Evolutionary conservation across 2,113 vertebrate genomes (phyloP), one percentile per base, ranked within the genome.

Genomic region (Willisornis vidua): DNA sequence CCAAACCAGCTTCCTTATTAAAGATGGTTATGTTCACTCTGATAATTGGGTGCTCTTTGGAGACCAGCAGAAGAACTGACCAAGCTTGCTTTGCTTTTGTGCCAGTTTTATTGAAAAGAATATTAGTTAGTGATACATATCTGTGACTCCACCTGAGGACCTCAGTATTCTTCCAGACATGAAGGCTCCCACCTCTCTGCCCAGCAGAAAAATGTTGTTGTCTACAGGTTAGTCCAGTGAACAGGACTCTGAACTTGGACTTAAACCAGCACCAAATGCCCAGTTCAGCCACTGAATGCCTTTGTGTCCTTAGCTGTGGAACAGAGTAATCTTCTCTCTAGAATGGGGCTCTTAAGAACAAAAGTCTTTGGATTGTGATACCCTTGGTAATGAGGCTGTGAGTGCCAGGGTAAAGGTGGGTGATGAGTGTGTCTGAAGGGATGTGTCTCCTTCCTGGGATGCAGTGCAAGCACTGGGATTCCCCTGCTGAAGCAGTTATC

Each of bases 161-260:
- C 52, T 61, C 41, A 11, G 12, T 58, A 35, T 82, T 73, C 66
- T 72, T 89, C 26, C 35, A 77, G 48, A 48, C 45, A 62, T 72
- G 66, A 66, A 81, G 78, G 52, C 13, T 63, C 41, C 49, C 9
- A 65, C 7, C 57, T 67, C 54, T 88, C 43, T 81, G 65, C 52
- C 55, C 70, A 70, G 76, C 0, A 78, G 49, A 45, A 78, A 90
- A 93, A 31, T 41, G 12, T n/a, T 87, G 35, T 33, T 74, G 31
- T 78, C 43, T 75, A 57, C 74, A 76, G 55, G 59, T 89, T 52
- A 81, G 61, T 93, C 29, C 23, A 28, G 35, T 71, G 57, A 71
- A 26, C 24, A 35, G 61, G 52, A 48, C 57, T 86, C 68, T 91
- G 84, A 90, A 87, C 82, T 87, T 94, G 93, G 72, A 48, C 68